Evolutionary conservation across 1,140 invertebrate species (phyloP).

Genomic region (Holcopasites calliopsidis): DNA sequence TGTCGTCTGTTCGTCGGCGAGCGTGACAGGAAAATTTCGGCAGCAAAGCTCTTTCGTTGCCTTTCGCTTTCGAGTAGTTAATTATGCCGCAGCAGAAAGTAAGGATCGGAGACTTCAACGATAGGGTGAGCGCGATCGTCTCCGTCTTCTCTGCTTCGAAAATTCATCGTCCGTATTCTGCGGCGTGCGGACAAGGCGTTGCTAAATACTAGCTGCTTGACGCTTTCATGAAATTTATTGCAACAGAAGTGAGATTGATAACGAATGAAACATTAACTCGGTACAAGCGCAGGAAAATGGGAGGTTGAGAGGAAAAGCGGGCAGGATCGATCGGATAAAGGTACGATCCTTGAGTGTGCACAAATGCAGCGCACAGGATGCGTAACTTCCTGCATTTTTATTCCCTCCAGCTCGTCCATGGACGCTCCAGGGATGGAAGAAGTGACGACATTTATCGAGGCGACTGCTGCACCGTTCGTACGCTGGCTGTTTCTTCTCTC

Average conservation of each 20-base stretch:
- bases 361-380: constrained; percentile 60
- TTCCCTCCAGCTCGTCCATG: constrained; percentile 38
- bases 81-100: not conserved
- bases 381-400: constrained; percentile 63
- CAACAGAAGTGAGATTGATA: too few relatives aligned
- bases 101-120: not conserved
- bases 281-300: too few relatives aligned
- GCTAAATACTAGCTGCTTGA: constrained; percentile 13
- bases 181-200: constrained; percentile 14
- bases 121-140: not conserved
- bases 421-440: constrained; percentile 50
- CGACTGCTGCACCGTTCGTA: constrained; percentile 45
- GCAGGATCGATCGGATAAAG: constrained; percentile 38
- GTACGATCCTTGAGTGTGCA: constrained; percentile 23
- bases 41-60: not conserved
- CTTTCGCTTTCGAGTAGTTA: too few relatives aligned
- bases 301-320: too few relatives aligned
- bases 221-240: too few relatives aligned
- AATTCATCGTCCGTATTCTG: constrained; percentile 17
- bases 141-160: constrained; percentile 13
- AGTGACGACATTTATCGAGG: constrained; percentile 42
- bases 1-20: not conserved
- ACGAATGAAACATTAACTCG: not conserved
- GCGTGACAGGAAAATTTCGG: not conserved
- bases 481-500: not conserved